Base-by-base conservation (phyloP, 2,888 invertebrate species). In the Rotaria macrura region DNA sequence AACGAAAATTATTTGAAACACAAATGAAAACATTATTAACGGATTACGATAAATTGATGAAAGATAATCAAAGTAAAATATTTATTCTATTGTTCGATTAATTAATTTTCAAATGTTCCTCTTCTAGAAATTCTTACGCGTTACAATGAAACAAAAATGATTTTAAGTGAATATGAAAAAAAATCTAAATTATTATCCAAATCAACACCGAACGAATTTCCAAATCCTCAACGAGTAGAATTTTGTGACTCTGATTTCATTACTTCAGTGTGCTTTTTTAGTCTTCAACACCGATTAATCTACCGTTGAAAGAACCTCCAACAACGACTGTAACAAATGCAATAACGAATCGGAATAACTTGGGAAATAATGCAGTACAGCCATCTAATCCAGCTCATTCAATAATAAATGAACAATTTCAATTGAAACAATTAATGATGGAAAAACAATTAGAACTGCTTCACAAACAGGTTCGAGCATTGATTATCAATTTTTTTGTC, bases 11-110 rank as follows among this genome's bases (percentile, higher is more conserved):
- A 79, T 79, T 79, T 17, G 79, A 79, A 79, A 7, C 34, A 79
- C 79, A 79, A 79, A 79, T 79, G 79, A 79, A 79, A 79, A 43
- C 79, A 25, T 43, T 79, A 43, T 79, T 84, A 49, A 74, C 54
- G n/a, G 52, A 84, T 74, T 57, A 84, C 29, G 86, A 86, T 55
- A 74, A 84, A 23, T 47, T 84, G 29, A 84, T 86, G 84, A 85
- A 86, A 84, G 23, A 84, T 34, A 86, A 86, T 83, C 74, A 85
- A 40, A 43, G 84, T 49, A 84, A 84, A 49, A 1, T 12, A 9
- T 47, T 47, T 47, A 9, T 9, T 49, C 17, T 49, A 1, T 49
- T 49, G 10, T 14, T 49, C 17, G 14, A 0, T 14, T 49, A 4
- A 49, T 14, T 9, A 65, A 29, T 84, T 84, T 57, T 84, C 49